Base-by-base conservation (phyloP, 2,113 vertebrate species). In the Gnathonemus echidnorhynchus region DNA sequence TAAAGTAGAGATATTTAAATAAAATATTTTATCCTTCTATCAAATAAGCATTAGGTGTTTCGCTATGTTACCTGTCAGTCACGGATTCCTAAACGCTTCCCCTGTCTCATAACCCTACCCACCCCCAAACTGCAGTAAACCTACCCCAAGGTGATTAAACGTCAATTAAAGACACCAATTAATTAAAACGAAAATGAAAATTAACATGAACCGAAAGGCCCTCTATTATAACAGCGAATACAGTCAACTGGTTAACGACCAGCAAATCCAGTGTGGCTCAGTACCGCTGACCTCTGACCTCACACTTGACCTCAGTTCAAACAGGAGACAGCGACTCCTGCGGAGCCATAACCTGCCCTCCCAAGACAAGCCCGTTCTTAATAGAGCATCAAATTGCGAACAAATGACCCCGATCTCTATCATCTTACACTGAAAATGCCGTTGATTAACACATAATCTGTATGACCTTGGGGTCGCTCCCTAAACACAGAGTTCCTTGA, bases 1-100 rank as follows among this genome's bases (percentile, higher is more conserved):
- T 88, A 88, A 58, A 62, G 53, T 42, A n/a, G 52, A 56, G 13
- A 62, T 45, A 46, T 88, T 88, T 88, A 58, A 88, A 45, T 62
- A 46, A 35, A 62, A 45, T 50, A 42, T 58, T 45, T 53, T 87
- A 31, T 53, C 13, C 50, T 87, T 87, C 27, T 53, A 87, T 87
- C 48, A 87, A 49, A 52, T 53, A 13, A 87, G n/a, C 50, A 39
- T 48, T 87, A 27, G 86, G 50, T 85, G 45, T 48, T 46, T 48
- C 3, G 42, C 9, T 10, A 48, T 21, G 39, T 85, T 39, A 19
- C 83, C 83, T 85, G 42, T 48, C 17, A 85, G 83, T 48, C 45
- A 10, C 0, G 3, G 42, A 48, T 48, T 85, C 21, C 42, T 83
- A 83, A 83, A 39, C 6, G 2, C 35, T 39, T 48, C 19, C 45